Conservation (phyloP, 2,888 invertebrate species). For the Drosophila anomelani region DNA sequence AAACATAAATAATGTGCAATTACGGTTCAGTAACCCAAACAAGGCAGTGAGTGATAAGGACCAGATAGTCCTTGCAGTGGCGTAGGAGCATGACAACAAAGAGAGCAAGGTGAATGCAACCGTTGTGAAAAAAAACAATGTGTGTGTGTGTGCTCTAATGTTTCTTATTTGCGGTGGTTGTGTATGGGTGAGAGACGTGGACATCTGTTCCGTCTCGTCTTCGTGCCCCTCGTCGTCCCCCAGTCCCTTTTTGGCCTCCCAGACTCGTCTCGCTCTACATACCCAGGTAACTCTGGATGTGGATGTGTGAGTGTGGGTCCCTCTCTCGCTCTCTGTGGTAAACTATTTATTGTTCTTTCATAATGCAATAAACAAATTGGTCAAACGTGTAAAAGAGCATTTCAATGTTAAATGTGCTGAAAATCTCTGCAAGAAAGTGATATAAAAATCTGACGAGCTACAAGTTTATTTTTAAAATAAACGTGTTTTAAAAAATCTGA, state of each 20-base stretch:
- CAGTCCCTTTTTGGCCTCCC: conserved; percentile 28
- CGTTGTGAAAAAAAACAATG: conserved; percentile 52
- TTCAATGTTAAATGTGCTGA: neutral
- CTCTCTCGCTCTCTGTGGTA: conserved; percentile 13
- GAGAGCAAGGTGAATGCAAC: conserved; percentile 62
- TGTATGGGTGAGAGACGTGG: conserved; percentile 20
- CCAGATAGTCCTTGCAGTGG: conserved; percentile 37
- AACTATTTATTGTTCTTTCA: conserved; percentile 25
- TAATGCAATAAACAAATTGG: conserved; percentile 24
- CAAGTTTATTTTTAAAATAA: conserved; percentile 3
- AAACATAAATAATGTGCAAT: conserved; percentile 37
- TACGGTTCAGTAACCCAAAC: conserved; percentile 40
- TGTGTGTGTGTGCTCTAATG: conserved; percentile 28
- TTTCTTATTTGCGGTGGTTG: conserved; percentile 15
- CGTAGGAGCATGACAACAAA: conserved; percentile 31
- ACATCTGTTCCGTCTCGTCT: conserved; percentile 50
- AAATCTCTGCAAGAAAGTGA: neutral
- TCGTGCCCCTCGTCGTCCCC: conserved; percentile 1
- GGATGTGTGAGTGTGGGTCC: conserved; percentile 13
- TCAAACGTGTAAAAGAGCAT: conserved; percentile 4
- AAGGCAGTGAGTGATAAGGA: conserved; percentile 61
- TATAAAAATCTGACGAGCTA: neutral
- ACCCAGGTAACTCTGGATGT: conserved; percentile 12
- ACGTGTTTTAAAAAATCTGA: neutral
- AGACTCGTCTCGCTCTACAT: conserved; percentile 44